These are phyloP conservation scores for Asobara japonica DNA, from an alignment of 1,140 invertebrate species.

Conservation along the genomic window DNA sequence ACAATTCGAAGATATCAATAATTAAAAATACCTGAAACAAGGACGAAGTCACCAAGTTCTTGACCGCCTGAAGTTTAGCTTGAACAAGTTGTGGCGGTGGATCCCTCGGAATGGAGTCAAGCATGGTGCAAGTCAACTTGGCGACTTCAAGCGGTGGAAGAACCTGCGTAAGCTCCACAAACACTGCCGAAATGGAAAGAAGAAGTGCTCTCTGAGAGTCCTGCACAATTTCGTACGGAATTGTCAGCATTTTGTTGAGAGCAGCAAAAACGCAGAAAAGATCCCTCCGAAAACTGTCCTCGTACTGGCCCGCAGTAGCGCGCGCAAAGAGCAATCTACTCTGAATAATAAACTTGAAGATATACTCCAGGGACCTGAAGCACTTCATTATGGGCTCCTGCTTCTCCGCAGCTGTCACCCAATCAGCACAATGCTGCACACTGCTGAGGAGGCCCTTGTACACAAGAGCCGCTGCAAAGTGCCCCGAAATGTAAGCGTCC, in stretches of 20 bases:
- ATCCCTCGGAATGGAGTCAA: conserved; percentile 75
- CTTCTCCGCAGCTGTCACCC: conserved; percentile 83
- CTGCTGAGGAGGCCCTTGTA: conserved; percentile 92
- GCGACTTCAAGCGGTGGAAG: conserved; percentile 75
- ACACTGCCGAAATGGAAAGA: conserved; percentile 70
- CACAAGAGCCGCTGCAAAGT: conserved; percentile 94
- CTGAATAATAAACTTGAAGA: conserved; percentile 95
- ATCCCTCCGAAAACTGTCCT: conserved; percentile 85
- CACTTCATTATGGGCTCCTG: conserved; percentile 91
- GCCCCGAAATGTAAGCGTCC: conserved; percentile 93
- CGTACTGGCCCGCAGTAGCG: conserved; percentile 87
- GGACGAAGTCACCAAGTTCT: conserved; percentile 76
- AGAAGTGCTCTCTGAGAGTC: conserved; percentile 80
- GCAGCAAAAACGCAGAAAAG: conserved; percentile 80
- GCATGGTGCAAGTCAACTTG: conserved; percentile 74
- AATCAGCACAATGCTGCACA: conserved; percentile 90
- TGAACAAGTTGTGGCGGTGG: conserved; percentile 72
- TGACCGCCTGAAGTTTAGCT: conserved; percentile 79
- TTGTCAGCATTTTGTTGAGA: conserved; percentile 79
- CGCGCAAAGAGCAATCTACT: conserved; percentile 88
- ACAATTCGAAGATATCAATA: too few species aligned
- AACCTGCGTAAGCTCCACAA: conserved; percentile 73
- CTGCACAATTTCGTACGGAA: conserved; percentile 78
- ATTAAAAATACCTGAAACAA: too few species aligned
- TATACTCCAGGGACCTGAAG: conserved; percentile 91